A percentile compares a stretch with the other conserved stretches of the same genome.
Evolutionary conservation across 2,888 invertebrate genomes (phyloP).

Genomic region (Trachelus tabidus): DNA sequence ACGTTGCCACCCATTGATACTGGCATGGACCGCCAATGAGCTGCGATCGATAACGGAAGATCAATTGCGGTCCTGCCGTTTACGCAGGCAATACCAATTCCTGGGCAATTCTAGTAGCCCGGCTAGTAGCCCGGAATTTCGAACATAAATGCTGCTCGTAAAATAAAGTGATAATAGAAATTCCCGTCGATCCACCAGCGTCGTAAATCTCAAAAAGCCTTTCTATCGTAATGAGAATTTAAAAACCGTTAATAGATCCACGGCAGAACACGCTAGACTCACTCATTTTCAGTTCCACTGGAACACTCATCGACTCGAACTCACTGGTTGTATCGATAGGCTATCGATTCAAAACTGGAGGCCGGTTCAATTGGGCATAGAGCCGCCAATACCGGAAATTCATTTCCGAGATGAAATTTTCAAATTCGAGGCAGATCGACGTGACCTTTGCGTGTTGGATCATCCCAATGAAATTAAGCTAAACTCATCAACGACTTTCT

Average conservation of each 20-base stretch:
- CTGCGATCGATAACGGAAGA: neutral
- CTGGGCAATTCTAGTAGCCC: neutral
- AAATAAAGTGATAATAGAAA: neutral
- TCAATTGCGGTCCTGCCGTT: neutral
- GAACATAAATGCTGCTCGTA: neutral
- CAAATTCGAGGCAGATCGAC: neutral
- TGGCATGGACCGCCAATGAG: neutral
- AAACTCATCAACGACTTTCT: neutral
- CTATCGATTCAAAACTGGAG: neutral
- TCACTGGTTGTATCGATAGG: neutral
- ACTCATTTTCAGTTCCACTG: no score
- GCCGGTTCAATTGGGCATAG: neutral
- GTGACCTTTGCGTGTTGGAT: neutral
- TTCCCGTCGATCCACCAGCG: neutral
- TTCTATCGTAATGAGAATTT: neutral
- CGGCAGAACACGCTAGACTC: neutral
- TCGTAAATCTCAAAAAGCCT: neutral
- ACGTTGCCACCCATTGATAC: neutral
- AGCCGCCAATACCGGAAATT: neutral
- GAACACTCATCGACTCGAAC: neutral
- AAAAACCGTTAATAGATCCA: neutral
- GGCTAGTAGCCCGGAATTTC: neutral
- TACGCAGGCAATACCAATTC: neutral
- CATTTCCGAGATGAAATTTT: neutral
- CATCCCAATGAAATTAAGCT: neutral